These are phyloP conservation scores for Borostomias antarcticus DNA, from an alignment of 2,797 vertebrate genomes.

Conservation along the genomic window DNA sequence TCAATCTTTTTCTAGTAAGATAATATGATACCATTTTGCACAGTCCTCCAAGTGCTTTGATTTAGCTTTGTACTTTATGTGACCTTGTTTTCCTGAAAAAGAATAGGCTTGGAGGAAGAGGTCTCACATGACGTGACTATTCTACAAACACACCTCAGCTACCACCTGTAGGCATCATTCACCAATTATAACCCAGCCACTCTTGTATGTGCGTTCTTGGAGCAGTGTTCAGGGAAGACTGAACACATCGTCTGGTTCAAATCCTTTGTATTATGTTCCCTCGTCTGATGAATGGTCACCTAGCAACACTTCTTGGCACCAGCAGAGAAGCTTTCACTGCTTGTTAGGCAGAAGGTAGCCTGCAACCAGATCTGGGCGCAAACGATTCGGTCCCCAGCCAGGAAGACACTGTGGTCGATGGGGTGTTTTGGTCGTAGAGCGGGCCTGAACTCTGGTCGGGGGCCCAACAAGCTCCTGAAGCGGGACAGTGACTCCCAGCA, in stretches of 20 bases:
- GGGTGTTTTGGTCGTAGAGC: neutral
- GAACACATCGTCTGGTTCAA: neutral
- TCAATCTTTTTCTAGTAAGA: too few species aligned
- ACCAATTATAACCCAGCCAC: too few species aligned
- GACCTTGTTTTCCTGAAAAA: too few species aligned
- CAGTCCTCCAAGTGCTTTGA: too few species aligned
- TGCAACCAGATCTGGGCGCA: neutral
- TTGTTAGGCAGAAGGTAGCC: constrained; percentile 2
- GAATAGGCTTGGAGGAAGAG: too few species aligned
- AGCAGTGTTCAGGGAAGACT: neutral
- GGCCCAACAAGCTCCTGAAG: neutral
- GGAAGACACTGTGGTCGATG: neutral
- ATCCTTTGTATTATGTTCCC: neutral
- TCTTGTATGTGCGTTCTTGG: neutral
- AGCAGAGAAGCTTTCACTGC: neutral
- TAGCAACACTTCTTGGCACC: constrained; percentile 43
- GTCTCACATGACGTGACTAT: too few species aligned
- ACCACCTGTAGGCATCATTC: too few species aligned
- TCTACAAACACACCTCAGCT: too few species aligned
- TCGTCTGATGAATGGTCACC: constrained; percentile 32
- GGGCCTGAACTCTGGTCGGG: neutral
- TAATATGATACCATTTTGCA: too few species aligned
- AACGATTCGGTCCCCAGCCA: neutral
- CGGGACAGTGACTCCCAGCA: neutral
- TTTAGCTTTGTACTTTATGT: too few species aligned